Conservation (phyloP, 2,797 vertebrate genomes). For the Halcyon smyrnensis region DNA sequence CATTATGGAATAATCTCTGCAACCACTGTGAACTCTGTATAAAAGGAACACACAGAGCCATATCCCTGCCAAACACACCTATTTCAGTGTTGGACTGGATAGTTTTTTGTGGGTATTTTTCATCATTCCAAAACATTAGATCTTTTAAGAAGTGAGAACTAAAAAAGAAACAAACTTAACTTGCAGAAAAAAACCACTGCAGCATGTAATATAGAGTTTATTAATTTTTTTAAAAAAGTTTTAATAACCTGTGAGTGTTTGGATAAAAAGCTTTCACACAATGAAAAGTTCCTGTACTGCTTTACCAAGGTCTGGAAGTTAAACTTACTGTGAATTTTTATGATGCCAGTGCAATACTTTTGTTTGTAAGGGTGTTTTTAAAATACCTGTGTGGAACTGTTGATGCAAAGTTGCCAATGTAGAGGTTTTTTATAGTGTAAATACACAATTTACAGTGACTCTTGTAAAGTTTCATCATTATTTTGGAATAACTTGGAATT, state of each 20-base stretch:
- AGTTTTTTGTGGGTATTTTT: neutral
- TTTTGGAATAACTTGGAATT: neutral
- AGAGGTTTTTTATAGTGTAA: slow-evolving; percentile 39
- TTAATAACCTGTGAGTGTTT: neutral
- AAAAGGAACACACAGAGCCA: neutral
- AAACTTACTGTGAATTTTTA: slow-evolving; percentile 64
- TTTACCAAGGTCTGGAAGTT: slow-evolving; percentile 8
- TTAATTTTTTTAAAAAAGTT: neutral
- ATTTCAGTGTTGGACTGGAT: neutral
- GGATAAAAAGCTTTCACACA: slow-evolving; percentile 35
- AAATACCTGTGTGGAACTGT: neutral
- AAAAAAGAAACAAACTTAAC: neutral
- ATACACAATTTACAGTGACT: neutral
- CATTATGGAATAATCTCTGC: neutral
- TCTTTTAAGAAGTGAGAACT: neutral
- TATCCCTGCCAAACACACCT: slow-evolving; percentile 10
- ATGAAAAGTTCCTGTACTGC: slow-evolving; percentile 56
- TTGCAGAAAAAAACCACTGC: neutral
- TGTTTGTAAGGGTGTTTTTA: slow-evolving; percentile 58
- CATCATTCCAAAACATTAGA: slow-evolving; percentile 1
- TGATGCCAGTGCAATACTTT: slow-evolving; percentile 55
- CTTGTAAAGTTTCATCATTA: neutral
- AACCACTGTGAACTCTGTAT: neutral
- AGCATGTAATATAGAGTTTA: neutral
- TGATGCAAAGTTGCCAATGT: neutral